phyloP scores from a whole-genome alignment of 2,797 vertebrate genomes.

The Sebastiscus albofasciatus region DNA sequence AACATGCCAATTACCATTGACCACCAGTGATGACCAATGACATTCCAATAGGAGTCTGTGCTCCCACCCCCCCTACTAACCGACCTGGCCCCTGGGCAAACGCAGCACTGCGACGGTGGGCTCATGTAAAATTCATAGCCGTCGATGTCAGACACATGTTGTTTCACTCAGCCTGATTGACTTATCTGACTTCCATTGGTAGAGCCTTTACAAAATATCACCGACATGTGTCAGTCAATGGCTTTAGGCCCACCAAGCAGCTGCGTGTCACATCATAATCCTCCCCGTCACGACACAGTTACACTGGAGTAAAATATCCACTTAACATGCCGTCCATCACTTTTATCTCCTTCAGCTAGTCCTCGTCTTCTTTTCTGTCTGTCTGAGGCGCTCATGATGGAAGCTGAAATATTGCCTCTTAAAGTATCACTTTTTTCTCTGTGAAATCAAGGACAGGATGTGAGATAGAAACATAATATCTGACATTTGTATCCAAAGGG shows the following conservation, averaged over 20 bases:
- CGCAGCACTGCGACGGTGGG: background rate
- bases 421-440: constrained; percentile 32
- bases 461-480: constrained; percentile 20
- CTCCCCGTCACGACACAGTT: constrained; percentile 64
- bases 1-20: background rate
- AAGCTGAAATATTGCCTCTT: constrained; percentile 53
- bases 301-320: constrained; percentile 73
- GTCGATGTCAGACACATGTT: constrained; percentile 59
- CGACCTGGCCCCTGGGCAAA: background rate
- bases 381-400: constrained; percentile 36
- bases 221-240: constrained; percentile 75
- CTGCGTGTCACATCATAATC: constrained; percentile 75
- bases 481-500: background rate
- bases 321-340: constrained; percentile 78
- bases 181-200: constrained; percentile 70
- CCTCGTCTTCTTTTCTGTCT: constrained; percentile 51
- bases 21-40: background rate
- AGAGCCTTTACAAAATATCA: constrained; percentile 56
- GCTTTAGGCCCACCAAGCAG: constrained; percentile 62
- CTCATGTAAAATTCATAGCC: constrained; percentile 66
- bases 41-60: background rate
- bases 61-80: background rate
- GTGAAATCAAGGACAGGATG: constrained; percentile 35
- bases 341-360: constrained; percentile 63
- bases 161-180: constrained; percentile 68